These are phyloP conservation scores for Adelges cooleyi DNA, from an alignment of 1,140 invertebrate species.

Conservation along the genomic window DNA sequence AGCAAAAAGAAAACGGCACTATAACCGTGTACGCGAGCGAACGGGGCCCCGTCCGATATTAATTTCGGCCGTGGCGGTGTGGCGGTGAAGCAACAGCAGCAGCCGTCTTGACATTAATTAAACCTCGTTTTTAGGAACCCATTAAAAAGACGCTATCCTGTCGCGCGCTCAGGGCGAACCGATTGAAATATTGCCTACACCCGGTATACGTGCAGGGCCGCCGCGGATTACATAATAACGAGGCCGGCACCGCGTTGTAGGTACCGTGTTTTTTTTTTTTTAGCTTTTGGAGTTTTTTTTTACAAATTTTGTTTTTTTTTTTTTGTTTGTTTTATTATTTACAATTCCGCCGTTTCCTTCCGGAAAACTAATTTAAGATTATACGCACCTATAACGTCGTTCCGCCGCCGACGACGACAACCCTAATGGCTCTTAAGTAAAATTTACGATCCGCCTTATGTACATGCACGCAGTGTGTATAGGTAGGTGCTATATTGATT, in stretches of 20 bases:
- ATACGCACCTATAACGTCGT: neutral
- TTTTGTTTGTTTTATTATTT: neutral
- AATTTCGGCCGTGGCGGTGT: slow-evolving; percentile 9
- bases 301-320: slow-evolving; percentile 13
- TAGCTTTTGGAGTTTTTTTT: too few relatives aligned
- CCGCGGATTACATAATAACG: slow-evolving; percentile 24
- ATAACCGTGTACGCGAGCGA: neutral
- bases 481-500: slow-evolving; percentile 2
- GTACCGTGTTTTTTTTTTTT: slow-evolving; percentile 5
- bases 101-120: slow-evolving; percentile 27
- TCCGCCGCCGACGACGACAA: neutral
- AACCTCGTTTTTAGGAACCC: slow-evolving; percentile 27
- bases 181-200: slow-evolving; percentile 24
- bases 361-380: slow-evolving; percentile 16
- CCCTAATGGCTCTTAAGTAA: slow-evolving; percentile 16
- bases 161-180: slow-evolving; percentile 8
- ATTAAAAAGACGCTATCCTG: slow-evolving; percentile 28
- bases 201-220: neutral
- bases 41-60: slow-evolving; percentile 16
- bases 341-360: neutral
- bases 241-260: neutral
- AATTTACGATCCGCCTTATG: slow-evolving; percentile 26
- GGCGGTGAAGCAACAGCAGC: too few relatives aligned
- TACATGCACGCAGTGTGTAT: too few relatives aligned
- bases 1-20: neutral